Evolutionary conservation across 2,888 invertebrate genomes (phyloP), one percentile per base, ranked within the genome.

Genomic region (Andrena marginata): DNA sequence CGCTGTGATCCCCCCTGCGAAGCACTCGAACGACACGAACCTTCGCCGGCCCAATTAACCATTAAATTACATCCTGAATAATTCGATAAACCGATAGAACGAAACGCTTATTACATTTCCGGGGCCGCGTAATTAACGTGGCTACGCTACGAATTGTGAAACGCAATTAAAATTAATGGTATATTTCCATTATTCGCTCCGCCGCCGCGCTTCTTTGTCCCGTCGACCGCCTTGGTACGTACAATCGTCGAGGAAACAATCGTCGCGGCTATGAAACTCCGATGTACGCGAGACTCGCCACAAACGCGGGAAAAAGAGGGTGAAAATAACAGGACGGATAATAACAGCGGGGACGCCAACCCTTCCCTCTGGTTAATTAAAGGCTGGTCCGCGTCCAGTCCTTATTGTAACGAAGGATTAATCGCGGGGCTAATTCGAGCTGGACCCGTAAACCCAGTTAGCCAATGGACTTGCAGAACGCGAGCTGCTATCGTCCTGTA

Each of bases 401-500:
- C 56, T 63, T 54, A 63, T 77, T 54, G 20, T 42, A 13, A 29
- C 54, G 68, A 69, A 75, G 74, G 82, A 73, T 87, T 87, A 86
- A 87, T 86, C 69, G 80, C 29, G 26, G 62, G 76, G 82, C 78
- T 87, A 88, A 88, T 88, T 87, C 82, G 49, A 72, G 78, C 65
- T 10, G 64, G 79, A 65, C 60, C 59, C 48, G 76, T 67, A 78
- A 89, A 89, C 78, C 77, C 71, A 82, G 86, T 81, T 85, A 85
- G 76, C 76, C 80, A 68, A 87, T 82, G 84, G 86, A 72, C 72
- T 51, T 67, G 54, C 59, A 49, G 69, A 65, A 31, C 71, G 56
- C 64, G 20, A 26, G 59, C n/a, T 54, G 26, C 70, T 35, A 48
- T 65, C 64, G 42, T 73, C 77, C 59, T 82, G 81, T 82, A 74